Evolutionary conservation across 2,888 invertebrate species (phyloP).

Genomic region (Ecliptopera silaceata): DNA sequence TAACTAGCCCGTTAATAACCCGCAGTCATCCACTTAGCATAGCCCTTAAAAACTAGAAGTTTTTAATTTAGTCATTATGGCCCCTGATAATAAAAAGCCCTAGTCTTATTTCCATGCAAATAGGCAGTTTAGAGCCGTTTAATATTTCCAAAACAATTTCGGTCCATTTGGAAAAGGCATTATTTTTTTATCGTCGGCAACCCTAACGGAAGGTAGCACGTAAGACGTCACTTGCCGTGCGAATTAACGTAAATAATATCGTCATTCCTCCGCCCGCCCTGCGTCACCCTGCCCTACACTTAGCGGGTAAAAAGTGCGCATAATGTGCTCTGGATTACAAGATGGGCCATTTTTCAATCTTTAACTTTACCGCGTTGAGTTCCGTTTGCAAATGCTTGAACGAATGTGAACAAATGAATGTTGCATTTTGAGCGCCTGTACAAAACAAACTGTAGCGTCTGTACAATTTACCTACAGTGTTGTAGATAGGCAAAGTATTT

Average conservation of each 20-base stretch:
- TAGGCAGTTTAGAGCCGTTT: constrained; percentile 19
- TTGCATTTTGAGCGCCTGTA: too few relatives aligned
- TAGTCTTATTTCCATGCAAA: constrained; percentile 15
- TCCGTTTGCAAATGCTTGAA: neutral
- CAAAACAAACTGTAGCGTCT: too few relatives aligned
- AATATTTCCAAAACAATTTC: constrained; percentile 26
- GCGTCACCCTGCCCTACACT: constrained; percentile 67
- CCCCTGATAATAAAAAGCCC: constrained; percentile 5
- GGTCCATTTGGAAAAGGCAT: constrained; percentile 20
- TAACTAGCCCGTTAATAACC: too few relatives aligned
- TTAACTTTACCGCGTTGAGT: neutral
- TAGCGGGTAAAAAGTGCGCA: constrained; percentile 64
- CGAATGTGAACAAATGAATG: neutral
- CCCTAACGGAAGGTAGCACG: constrained; percentile 62
- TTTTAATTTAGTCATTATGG: neutral
- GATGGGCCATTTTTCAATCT: constrained; percentile 23
- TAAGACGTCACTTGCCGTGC: constrained; percentile 77
- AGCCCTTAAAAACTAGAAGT: neutral
- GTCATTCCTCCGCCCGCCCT: constrained; percentile 64
- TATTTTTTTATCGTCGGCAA: constrained; percentile 45
- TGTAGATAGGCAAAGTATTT: too few relatives aligned
- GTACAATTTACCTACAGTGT: too few relatives aligned
- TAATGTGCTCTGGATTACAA: constrained; percentile 35
- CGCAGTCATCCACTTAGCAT: too few relatives aligned
- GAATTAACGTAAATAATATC: constrained; percentile 84